Percentiles rank a stretch among this genome's conserved stretches.
phyloP scores from a whole-genome alignment of 2,797 vertebrate species.

The Chromis chromis region DNA sequence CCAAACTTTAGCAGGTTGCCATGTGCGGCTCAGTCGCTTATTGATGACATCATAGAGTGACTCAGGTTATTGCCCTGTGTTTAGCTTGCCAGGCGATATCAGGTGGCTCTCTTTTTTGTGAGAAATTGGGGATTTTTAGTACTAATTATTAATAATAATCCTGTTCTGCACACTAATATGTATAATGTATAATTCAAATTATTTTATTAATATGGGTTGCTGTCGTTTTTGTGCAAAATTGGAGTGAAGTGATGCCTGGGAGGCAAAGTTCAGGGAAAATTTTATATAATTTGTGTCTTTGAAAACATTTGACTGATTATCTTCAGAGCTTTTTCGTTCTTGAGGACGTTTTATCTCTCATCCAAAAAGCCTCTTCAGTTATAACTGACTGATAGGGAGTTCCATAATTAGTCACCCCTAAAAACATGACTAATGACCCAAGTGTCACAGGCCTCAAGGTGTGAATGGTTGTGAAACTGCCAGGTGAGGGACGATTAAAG shows the following conservation, averaged over 20 bases:
- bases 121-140: neutral
- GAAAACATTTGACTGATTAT: neutral
- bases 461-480: too few species aligned
- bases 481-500: too few species aligned
- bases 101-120: neutral
- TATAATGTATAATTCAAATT: neutral
- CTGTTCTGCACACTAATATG: neutral
- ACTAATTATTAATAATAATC: neutral
- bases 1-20: slow-evolving; percentile 37
- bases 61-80: accelerated
- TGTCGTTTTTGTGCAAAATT: neutral
- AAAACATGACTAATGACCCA: too few species aligned
- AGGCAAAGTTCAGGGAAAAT: neutral
- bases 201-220: neutral
- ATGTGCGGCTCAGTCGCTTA: slow-evolving; percentile 63
- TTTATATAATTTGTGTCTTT: neutral
- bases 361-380: too few species aligned
- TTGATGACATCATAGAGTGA: slow-evolving; percentile 58
- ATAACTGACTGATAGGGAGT: too few species aligned
- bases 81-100: neutral
- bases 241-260: neutral
- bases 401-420: too few species aligned
- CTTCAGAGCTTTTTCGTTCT: too few species aligned
- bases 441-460: too few species aligned
- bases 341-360: too few species aligned